Evolutionary conservation across 1,140 invertebrate species (phyloP), one percentile per base, ranked within the genome.

Genomic region (Tetramorium alpestre): DNA sequence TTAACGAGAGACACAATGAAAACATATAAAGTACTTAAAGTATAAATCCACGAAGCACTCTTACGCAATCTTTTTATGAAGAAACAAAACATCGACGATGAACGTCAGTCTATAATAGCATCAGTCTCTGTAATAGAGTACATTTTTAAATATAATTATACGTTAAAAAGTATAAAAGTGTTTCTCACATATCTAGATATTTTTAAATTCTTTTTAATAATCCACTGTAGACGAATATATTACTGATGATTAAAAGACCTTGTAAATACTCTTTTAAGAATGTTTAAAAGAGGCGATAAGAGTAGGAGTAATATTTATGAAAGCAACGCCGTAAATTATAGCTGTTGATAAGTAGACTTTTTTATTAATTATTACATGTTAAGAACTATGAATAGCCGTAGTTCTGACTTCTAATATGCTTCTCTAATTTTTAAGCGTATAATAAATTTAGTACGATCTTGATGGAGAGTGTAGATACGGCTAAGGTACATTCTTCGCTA

Each of bases 381-480:
- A 22, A 22, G 16, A 41, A 38, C 58, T 82, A 58, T 8, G 18
- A 81, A 33, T 44, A 72, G 67, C 62, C 11, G 11, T 7, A 65
- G 18, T 0, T 80, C n/a, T 54, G 28, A 67, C n/a, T 67, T 67
- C 2, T 72, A 72, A 44, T 49, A 58, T 0, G 11, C 7, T 44
- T 44, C 22, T 44, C 16, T 49, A 49, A 47, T 56, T 72, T 81
- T 72, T 81, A 72, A 72, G 72, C 25, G 38, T 58, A 25, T 25
- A 58, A 58, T 58, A 82, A 56, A 82, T 82, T 72, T 16, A 69
- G 3, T 69, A 25, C 10, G 25, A 82, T 82, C 65, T 82, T 82
- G 65, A 70, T 70, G 13, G 2, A 81, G 49, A 82, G 58, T 56
- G 8, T 11, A 81, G 64, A 56, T 70, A 80, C 0, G 7, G 25